Base-by-base conservation (phyloP, 2,888 invertebrate species). In the Dynastes hyllus region DNA sequence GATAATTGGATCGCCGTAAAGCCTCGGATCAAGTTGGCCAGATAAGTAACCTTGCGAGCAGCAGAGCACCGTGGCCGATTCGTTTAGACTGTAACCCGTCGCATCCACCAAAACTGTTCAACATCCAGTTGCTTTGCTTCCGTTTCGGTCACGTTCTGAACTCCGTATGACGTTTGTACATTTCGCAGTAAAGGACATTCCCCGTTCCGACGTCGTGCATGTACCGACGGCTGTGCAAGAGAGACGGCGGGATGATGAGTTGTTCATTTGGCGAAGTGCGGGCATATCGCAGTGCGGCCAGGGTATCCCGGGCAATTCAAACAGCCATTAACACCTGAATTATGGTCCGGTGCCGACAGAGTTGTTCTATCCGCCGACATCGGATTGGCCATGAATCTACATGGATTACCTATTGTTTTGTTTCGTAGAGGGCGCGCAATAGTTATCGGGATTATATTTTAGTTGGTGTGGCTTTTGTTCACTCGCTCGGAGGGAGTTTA, bases 1-100 rank as follows among this genome's bases (percentile, higher is more conserved):
- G 87, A 87, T 88, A 88, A 88, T 88, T 88, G 88, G 88, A 88
- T 88, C 85, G 87, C 86, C 84, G 87, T 86, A 87, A 87, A 88
- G 87, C 88, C 87, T 86, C 86, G 88, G 88, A 88, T 88, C 88
- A 87, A 88, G 86, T 86, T 86, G 84, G 86, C 87, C 86, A 87
- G 88, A 88, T 88, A 88, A 88, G 88, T 88, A 88, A 87, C 87
- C 87, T 87, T 84, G 84, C 83, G 84, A 58, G 82, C 84, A 81
- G 85, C 85, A 86, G 85, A 73, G 73, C 58, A 55, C 55, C 55
- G 50, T 55, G 9, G 27, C 16, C 73, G 51, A 13, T 37, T n/a
- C 81, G 81, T 84, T 84, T 84, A 86, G 88, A 87, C 82, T 86
- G 87, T 86, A 86, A 86, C 79, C 78, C 80, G 76, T 66, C 78